Evolutionary conservation across 2,797 vertebrate species (phyloP).

Genomic region (Lepilemur septentrionalis): DNA sequence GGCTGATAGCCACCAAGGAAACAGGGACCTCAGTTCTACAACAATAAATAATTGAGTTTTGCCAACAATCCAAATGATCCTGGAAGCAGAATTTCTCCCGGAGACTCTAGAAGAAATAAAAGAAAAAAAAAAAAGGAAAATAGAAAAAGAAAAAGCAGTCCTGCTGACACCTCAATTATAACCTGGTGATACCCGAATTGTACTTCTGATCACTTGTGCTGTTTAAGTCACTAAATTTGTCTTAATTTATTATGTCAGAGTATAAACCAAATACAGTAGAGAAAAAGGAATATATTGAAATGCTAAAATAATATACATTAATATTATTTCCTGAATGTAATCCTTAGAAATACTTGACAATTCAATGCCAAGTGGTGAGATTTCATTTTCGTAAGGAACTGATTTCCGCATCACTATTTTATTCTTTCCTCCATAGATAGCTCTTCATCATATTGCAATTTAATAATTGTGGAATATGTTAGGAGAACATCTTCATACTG

Average conservation of each 20-base stretch:
- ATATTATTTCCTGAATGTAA: neutral
- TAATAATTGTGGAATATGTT: conserved; percentile 41
- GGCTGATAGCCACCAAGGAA: neutral
- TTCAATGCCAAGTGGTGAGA: neutral
- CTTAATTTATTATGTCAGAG: neutral
- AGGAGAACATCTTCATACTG: conserved; percentile 22
- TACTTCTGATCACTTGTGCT: neutral
- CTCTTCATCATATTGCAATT: conserved; percentile 47
- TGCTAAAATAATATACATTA: neutral
- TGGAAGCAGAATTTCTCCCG: no score
- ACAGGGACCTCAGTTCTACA: neutral
- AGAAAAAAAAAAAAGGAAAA: neutral
- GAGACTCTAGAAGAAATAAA: neutral
- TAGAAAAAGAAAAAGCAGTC: neutral
- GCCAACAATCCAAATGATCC: neutral
- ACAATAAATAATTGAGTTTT: neutral
- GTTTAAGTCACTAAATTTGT: neutral
- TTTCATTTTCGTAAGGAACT: neutral
- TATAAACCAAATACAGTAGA: neutral
- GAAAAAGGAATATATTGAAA: neutral
- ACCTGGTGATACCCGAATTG: neutral
- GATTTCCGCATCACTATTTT: neutral
- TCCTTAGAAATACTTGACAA: neutral
- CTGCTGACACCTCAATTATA: neutral
- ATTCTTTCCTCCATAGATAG: neutral